phyloP scores from a whole-genome alignment of 37 sponge, comb jelly and placozoan genomes.

The Eunapius fragilis region DNA sequence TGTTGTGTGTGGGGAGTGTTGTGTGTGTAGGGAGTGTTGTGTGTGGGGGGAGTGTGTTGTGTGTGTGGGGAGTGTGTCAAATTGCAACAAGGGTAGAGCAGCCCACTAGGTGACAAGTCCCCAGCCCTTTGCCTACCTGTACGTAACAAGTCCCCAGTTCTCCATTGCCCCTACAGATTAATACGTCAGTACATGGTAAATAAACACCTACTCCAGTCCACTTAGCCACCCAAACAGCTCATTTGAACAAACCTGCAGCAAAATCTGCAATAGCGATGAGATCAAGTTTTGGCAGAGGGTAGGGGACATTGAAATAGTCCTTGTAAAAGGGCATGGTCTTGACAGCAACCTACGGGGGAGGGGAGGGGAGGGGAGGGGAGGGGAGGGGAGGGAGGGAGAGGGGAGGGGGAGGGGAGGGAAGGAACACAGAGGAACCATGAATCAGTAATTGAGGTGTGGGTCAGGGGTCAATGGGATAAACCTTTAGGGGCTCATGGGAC shows the following conservation, averaged over 20 bases:
- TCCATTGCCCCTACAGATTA: background rate
- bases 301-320: conserved; percentile 83
- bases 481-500: too few relatives aligned
- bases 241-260: conserved; percentile 67
- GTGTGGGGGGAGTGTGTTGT: too few relatives aligned
- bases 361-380: background rate
- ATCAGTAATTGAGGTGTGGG: too few relatives aligned
- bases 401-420: background rate
- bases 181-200: too few relatives aligned
- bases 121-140: background rate
- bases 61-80: too few relatives aligned
- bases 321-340: conserved; percentile 95
- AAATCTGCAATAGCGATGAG: conserved; percentile 87
- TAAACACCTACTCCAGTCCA: too few relatives aligned
- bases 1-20: background rate
- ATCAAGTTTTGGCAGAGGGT: conserved; percentile 84
- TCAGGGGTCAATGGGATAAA: too few relatives aligned
- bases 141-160: background rate
- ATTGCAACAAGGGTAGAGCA: too few relatives aligned
- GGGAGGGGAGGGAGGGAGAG: background rate
- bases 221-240: too few relatives aligned
- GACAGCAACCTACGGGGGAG: conserved; percentile 49
- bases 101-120: background rate
- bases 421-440: too few relatives aligned
- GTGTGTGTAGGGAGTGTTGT: background rate